Evolutionary conservation across 2,113 vertebrate genomes (phyloP), one percentile per base, ranked within the genome.

Genomic region (Tympanuchus pallidicinctus): DNA sequence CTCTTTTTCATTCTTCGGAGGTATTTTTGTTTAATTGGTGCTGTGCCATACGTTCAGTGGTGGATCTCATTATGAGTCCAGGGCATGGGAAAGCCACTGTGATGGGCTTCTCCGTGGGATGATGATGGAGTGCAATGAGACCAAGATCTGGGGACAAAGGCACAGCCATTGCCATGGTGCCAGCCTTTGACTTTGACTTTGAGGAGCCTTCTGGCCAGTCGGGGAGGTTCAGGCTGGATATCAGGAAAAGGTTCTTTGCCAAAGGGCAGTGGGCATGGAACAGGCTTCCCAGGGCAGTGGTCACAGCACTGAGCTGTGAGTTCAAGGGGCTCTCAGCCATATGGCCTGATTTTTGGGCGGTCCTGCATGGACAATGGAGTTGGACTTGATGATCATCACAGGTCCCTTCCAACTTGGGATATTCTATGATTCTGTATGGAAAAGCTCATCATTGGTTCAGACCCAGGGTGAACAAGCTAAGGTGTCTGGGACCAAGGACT

Each of bases 1-100:
- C 22, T 71, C 30, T 63, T 56, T 73, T 74, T 27, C 83, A 25
- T 59, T 72, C 87, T 66, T 72, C 66, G 40, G 86, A 88, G 88
- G 87, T 97, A 79, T 97, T 97, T 97, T 91, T 92, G 94, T 94
- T 94, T 92, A 92, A 74, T 83, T 91, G 96, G 92, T 87, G 93
- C 77, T 63, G 70, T 81, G 71, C 86, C 80, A 90, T 86, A 61
- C 25, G 25, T 80, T 77, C 88, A 90, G 94, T 28, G 48, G 86
- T 43, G 22, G 79, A 25, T 84, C 86, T 91, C 72, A 4, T 34
- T 43, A 65, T 0, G 0, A 67, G 74, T n/a, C n/a, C 20, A 20
- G 19, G 17, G 48, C 11, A 22, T 84, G 28, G 63, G 89, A 54
- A 48, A 66, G 4, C 34, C 13, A n/a, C 27, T 36, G 48, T 63